Base-by-base conservation (phyloP, 92 coral and sea anemone species). In the Blastomussa wellsi region DNA sequence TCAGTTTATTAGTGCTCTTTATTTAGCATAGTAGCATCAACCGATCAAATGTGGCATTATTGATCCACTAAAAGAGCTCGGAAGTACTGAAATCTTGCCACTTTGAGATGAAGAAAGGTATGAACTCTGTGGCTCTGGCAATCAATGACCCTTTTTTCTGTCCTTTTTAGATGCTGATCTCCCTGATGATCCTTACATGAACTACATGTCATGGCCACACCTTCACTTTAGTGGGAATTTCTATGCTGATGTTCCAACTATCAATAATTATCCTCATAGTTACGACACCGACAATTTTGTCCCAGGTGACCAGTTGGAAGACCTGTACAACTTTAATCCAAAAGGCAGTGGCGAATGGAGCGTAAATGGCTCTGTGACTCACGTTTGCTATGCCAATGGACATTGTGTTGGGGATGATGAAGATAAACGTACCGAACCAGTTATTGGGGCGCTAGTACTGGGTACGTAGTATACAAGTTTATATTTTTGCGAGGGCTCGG, bases 261-360 rank as follows among this genome's bases (percentile, higher is more conserved):
- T 92, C 19, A 92, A 92, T 55, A 92, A 92, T 85, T 29, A 49
- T 9, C 85, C 82, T 1, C 11, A n/a, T 17, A 89, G 79, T 80
- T 92, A 65, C 82, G 80, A 92, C 75, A 80, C 88, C 5, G 90
- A 74, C 2, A 78, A 73, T 7, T 76, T 84, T 77, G 22, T 55
- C 26, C 74, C 81, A 32, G 79, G 70, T 4, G 29, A 80, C 38
- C 51, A 77, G n/a, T 19, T 0, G 0, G 19, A 59, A 5, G 74
- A 15, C 36, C 5, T 22, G 31, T 5, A 0, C 6, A 57, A 48
- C 48, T 91, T 85, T 85, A 91, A 88, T 47, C 88, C 94, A 16
- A 31, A 3, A 29, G 94, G 94, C 22, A 88, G 82, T 5, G 92
- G 90, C 13, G 84, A 89, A 39, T 88, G 91, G 92, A 81, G 84